phyloP scores from a whole-genome alignment of 2,797 vertebrate genomes.

The Tragopan temminckii region DNA sequence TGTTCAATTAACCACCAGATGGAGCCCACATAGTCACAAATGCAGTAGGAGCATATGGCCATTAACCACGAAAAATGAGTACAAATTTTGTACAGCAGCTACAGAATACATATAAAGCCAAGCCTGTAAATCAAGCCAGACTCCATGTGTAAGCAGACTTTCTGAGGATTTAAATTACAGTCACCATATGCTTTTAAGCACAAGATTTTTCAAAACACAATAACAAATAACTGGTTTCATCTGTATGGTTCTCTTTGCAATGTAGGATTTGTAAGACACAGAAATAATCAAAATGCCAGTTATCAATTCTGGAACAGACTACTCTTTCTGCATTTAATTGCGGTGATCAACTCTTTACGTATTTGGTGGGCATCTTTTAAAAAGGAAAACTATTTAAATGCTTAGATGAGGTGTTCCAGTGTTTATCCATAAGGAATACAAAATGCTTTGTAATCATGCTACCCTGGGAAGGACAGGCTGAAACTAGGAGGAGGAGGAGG shows the following conservation, averaged over 20 bases:
- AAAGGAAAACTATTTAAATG: no score
- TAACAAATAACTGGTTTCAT: not conserved
- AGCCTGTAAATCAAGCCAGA: constrained; percentile 6
- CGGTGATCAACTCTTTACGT: no score
- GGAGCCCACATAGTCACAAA: constrained; percentile 2
- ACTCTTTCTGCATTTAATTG: no score
- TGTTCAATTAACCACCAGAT: constrained; percentile 48
- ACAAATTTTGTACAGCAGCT: constrained; percentile 4
- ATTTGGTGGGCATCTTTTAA: no score
- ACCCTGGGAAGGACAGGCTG: no score
- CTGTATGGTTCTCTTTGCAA: not conserved
- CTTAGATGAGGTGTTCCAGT: no score
- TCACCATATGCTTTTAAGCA: not conserved
- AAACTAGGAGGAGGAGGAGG: no score
- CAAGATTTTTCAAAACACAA: not conserved
- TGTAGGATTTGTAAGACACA: not conserved
- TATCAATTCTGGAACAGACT: no score
- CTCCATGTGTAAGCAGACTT: not conserved
- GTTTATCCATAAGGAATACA: no score
- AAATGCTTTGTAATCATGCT: no score
- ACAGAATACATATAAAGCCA: not conserved
- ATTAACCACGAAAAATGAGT: constrained; percentile 48
- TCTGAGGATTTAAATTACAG: not conserved
- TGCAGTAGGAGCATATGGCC: constrained; percentile 1
- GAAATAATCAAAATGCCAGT: not conserved